Conservation (phyloP, 2,113 vertebrate species). For the Lepus timidus region DNA sequence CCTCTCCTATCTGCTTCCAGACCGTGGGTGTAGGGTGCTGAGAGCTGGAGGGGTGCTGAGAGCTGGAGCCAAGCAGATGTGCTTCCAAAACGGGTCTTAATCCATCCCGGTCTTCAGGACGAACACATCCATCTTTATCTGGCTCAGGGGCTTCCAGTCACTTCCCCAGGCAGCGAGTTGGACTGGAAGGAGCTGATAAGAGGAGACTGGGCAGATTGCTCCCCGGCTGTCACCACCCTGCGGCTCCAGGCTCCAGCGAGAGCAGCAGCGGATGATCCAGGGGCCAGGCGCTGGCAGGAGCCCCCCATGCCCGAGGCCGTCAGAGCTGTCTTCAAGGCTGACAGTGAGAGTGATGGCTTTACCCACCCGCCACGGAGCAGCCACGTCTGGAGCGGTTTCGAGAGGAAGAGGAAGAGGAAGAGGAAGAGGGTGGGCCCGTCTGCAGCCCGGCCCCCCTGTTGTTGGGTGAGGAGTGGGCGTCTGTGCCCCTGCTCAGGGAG, state of each 20-base stretch:
- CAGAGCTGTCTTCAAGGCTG: not conserved
- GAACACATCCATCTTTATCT: slow-evolving; percentile 75
- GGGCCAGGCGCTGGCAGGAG: not conserved
- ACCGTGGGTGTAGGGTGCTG: slow-evolving; percentile 17
- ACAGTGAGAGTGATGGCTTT: not conserved
- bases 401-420: not conserved
- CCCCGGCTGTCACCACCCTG: not conserved
- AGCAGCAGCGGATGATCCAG: not conserved
- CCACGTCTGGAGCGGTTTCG: not conserved
- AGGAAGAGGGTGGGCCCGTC: not conserved
- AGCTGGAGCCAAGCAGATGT: slow-evolving; percentile 69
- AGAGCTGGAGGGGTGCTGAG: slow-evolving; percentile 50
- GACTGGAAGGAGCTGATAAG: slow-evolving; percentile 58
- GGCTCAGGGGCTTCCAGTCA: slow-evolving; percentile 72
- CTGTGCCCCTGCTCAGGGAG: not conserved
- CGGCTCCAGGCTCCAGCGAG: not conserved
- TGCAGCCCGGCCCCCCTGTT: not conserved
- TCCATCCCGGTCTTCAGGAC: slow-evolving; percentile 65
- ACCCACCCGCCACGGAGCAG: not conserved
- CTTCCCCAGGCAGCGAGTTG: slow-evolving; percentile 68
- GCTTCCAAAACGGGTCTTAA: slow-evolving; percentile 73
- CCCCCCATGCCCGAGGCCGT: no score
- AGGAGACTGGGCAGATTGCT: not conserved
- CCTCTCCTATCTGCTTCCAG: slow-evolving; percentile 36
- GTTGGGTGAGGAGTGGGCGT: not conserved